phyloP scores from a whole-genome alignment of 2,888 invertebrate species.

The Dryobotodes eremita region DNA sequence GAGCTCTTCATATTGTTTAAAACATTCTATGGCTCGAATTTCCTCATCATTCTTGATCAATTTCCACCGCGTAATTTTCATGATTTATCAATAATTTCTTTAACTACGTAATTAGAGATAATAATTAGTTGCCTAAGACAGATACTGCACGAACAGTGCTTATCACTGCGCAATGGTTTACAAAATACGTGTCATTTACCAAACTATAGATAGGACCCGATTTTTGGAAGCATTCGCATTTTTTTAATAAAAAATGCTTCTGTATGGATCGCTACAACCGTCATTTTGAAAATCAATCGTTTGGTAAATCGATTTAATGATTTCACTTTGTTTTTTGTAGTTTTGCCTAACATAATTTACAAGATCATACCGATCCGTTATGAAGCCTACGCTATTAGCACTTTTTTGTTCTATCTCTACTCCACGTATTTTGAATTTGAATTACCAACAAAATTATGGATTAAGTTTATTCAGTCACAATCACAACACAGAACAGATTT shows the following conservation, averaged over 20 bases:
- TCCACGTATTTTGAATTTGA: background rate
- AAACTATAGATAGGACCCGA: slow-evolving; percentile 38
- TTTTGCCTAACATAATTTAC: background rate
- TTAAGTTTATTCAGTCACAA: background rate
- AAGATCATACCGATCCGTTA: background rate
- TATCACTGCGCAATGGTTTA: slow-evolving; percentile 71
- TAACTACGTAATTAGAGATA: slow-evolving; percentile 60
- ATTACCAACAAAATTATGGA: background rate
- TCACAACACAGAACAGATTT: no score
- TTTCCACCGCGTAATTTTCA: slow-evolving; percentile 61
- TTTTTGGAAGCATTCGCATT: slow-evolving; percentile 21
- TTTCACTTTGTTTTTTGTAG: background rate
- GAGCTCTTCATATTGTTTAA: background rate
- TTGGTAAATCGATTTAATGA: background rate
- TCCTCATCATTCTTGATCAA: slow-evolving; percentile 46
- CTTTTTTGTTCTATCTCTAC: background rate
- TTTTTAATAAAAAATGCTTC: background rate
- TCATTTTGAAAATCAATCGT: background rate
- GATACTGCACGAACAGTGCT: slow-evolving; percentile 71
- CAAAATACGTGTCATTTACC: slow-evolving; percentile 66
- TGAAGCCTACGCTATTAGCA: background rate
- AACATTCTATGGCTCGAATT: slow-evolving; percentile 9
- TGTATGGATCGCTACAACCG: background rate
- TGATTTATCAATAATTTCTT: slow-evolving; percentile 69
- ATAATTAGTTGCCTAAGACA: slow-evolving; percentile 56